These are phyloP conservation scores for Drosophila bocqueti DNA, from an alignment of 1,140 invertebrate species.

Conservation along the genomic window DNA sequence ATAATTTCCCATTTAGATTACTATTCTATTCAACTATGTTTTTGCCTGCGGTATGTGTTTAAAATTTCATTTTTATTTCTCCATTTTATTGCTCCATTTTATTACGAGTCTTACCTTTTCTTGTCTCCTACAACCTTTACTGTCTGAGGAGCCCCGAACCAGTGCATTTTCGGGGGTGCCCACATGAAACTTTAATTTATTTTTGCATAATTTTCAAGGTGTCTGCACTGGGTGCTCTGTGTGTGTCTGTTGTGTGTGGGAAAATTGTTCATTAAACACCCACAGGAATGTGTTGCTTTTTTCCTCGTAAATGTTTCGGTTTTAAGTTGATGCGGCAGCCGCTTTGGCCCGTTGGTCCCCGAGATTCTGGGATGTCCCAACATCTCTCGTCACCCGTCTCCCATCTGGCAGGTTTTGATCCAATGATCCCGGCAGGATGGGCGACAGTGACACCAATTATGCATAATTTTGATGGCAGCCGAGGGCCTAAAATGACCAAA, in stretches of 20 bases:
- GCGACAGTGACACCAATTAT: conserved; percentile 70
- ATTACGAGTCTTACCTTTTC: background rate
- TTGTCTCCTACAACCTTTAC: background rate
- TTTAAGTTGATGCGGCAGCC: conserved; percentile 25
- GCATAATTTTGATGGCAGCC: conserved; percentile 69
- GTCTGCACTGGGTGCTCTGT: background rate
- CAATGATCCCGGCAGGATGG: conserved; percentile 8
- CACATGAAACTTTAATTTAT: conserved; percentile 52
- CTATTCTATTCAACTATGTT: conserved; percentile 40
- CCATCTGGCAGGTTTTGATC: conserved; percentile 6
- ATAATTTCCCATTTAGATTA: conserved; percentile 38
- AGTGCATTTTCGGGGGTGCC: conserved; percentile 8
- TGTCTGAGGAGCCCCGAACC: background rate
- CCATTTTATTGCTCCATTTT: conserved; percentile 1
- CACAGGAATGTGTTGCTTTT: conserved; percentile 31
- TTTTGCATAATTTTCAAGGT: conserved; percentile 47
- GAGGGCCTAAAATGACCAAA: conserved; percentile 21
- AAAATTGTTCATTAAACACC: conserved; percentile 51
- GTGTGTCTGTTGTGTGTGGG: background rate
- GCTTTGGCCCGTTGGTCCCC: background rate
- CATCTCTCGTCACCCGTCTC: background rate
- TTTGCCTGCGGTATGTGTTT: conserved; percentile 43
- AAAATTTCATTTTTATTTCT: conserved; percentile 49
- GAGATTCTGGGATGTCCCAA: conserved; percentile 7
- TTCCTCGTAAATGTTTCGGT: conserved; percentile 22